A percentile compares a stretch with the other conserved stretches of the same genome.
Conservation (phyloP, 2,113 vertebrate genomes). For the Mormyrus iriodes region DNA sequence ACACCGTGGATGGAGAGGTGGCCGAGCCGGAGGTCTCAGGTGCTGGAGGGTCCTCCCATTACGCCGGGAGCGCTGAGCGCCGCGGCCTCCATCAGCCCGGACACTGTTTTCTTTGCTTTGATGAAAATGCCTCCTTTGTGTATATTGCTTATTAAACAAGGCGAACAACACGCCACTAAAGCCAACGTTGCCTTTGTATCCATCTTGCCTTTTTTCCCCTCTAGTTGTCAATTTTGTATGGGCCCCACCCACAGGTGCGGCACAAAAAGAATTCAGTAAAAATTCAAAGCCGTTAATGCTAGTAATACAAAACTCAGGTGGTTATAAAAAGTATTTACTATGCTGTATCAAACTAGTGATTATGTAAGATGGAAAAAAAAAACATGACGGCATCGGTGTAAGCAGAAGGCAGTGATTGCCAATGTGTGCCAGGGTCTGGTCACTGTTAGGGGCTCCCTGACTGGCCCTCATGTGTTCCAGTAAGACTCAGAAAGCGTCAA, state of each 20-base stretch:
- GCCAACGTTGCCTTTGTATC: background rate
- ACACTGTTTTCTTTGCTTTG: constrained; percentile 44
- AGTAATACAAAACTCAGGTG: background rate
- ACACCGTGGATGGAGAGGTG: constrained; percentile 43
- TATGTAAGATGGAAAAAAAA: background rate
- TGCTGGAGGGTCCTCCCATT: constrained; percentile 75
- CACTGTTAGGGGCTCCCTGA: background rate
- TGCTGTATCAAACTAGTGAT: background rate
- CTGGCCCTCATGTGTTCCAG: background rate
- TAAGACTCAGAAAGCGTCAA: background rate
- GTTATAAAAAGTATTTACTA: background rate
- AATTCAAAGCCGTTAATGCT: background rate
- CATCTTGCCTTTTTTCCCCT: background rate
- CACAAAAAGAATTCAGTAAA: background rate
- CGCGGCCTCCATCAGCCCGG: constrained; percentile 54
- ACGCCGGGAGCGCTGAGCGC: constrained; percentile 61
- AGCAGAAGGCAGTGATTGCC: background rate
- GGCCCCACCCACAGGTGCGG: background rate
- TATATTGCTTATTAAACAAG: constrained; percentile 25
- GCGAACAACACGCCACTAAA: background rate
- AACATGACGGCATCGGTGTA: background rate
- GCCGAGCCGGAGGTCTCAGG: constrained; percentile 67
- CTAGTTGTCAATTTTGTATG: background rate
- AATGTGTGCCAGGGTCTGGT: background rate
- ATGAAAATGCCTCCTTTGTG: constrained; percentile 38